Conservation (phyloP, 2,888 invertebrate species). For the Ophion ventricosus region DNA sequence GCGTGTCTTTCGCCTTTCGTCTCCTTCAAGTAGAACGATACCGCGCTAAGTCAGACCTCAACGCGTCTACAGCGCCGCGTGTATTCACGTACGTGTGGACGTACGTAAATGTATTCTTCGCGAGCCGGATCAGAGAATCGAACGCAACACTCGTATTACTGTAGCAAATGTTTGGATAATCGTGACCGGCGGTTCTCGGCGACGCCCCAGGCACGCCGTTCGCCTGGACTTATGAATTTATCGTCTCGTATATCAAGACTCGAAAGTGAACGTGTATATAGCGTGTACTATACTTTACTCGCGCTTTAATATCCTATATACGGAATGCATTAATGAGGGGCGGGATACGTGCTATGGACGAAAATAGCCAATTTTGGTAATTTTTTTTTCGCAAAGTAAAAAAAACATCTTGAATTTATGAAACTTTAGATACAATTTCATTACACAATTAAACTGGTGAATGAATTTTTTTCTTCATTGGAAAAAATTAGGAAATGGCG, state of each 20-base stretch:
- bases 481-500: too few relatives aligned
- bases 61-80: not conserved
- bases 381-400: too few relatives aligned
- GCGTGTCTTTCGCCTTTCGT: conserved; percentile 56
- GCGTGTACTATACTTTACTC: conserved; percentile 17
- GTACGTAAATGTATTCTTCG: not conserved
- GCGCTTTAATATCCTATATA: conserved; percentile 20
- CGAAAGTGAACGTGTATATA: conserved; percentile 49
- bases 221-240: conserved; percentile 55
- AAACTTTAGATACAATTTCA: too few relatives aligned
- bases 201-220: conserved; percentile 55
- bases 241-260: conserved; percentile 32
- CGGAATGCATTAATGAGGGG: conserved; percentile 15
- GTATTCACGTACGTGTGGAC: not conserved
- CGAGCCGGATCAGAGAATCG: conserved; percentile 50
- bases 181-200: conserved; percentile 47
- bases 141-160: conserved; percentile 35
- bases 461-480: too few relatives aligned
- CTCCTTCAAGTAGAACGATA: conserved; percentile 51
- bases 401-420: too few relatives aligned
- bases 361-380: too few relatives aligned
- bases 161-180: conserved; percentile 33
- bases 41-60: conserved; percentile 50
- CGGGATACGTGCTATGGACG: too few relatives aligned
- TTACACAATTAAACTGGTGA: too few relatives aligned